A percentile compares a stretch with the other conserved stretches of the same genome.
Conservation (phyloP, 1,140 invertebrate genomes). For the Drosophila setifemur region DNA sequence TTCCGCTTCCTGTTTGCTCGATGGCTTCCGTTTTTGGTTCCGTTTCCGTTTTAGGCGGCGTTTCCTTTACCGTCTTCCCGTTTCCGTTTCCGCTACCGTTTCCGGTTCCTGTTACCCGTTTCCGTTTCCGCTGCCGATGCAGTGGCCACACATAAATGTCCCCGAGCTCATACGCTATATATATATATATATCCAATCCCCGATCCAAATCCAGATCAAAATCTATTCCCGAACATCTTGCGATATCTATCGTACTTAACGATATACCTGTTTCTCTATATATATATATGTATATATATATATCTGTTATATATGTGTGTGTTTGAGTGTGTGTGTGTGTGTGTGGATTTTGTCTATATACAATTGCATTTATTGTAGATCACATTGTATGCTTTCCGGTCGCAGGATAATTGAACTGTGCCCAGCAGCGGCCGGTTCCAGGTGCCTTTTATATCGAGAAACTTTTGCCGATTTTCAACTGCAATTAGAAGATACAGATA, state of each 20-base stretch:
- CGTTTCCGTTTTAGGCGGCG: conserved; percentile 3
- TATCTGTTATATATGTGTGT: background rate
- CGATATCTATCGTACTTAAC: background rate
- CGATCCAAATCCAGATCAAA: conserved; percentile 22
- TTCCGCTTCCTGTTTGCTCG: conserved; percentile 8
- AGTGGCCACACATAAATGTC: background rate
- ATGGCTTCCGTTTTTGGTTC: conserved; percentile 2
- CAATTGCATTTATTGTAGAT: conserved; percentile 36
- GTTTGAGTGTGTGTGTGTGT: background rate
- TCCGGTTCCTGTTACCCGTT: background rate
- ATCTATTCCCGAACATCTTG: conserved; percentile 5
- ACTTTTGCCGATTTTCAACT: conserved; percentile 1
- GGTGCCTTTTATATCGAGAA: background rate
- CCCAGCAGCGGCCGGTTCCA: background rate
- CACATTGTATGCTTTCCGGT: conserved; percentile 18
- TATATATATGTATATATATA: background rate
- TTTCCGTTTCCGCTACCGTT: background rate
- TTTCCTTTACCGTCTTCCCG: no score
- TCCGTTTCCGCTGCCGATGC: conserved; percentile 17
- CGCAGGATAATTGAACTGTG: conserved; percentile 15
- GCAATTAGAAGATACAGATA: conserved; percentile 8
- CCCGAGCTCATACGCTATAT: background rate
- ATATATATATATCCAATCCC: conserved; percentile 12
- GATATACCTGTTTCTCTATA: background rate
- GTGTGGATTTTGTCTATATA: conserved; percentile 19